Base-by-base conservation (phyloP, 2,888 invertebrate species). In the Listrodromus nycthemerus region DNA sequence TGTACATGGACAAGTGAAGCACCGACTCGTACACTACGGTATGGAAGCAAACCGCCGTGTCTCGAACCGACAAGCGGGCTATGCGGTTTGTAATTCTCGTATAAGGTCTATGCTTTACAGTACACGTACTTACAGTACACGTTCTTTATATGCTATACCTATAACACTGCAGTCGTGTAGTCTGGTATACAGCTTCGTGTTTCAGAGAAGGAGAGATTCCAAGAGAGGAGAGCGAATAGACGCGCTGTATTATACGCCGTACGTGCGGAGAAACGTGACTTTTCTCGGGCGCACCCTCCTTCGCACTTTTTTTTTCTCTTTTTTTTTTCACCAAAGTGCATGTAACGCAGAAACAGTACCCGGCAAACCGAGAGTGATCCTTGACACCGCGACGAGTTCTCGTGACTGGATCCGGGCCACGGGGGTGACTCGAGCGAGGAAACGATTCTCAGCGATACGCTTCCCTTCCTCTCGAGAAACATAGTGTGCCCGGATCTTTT, bases 191-290 rank as follows among this genome's bases (percentile, higher is more conserved):
- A 52, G n/a, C 71, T 41, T 30, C 41, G 66, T 52, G 37, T 55
- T 37, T 33, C 48, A 27, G 70, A 66, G 61, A 19, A 19, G 50
- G 50, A 30, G 27, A 37, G 75, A 66, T 55, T 71, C 21, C 80
- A 71, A 69, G 37, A 73, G 70, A 52, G 58, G 7, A 66, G 24
- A 52, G 61, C 50, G 58, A 16, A 70, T 45, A 10, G 52, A 66
- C 41, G 27, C 30, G 45, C 30, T 30, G 21, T 45, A 74, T 63
- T 50, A 13, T 75, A 65, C 69, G 45, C 48, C 41, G 61, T 61
- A 75, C 55, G 55, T 45, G 55, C n/a, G 69, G 52, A 75, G 74
- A 75, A 71, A 83, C 74, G 87, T 88, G 86, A 88, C 88, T 89
- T 89, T 86, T 89, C 88, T 79, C 70, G 45, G 63, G 80, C 80